Conservation (phyloP, 2,888 invertebrate genomes). For the Heliconius sara region DNA sequence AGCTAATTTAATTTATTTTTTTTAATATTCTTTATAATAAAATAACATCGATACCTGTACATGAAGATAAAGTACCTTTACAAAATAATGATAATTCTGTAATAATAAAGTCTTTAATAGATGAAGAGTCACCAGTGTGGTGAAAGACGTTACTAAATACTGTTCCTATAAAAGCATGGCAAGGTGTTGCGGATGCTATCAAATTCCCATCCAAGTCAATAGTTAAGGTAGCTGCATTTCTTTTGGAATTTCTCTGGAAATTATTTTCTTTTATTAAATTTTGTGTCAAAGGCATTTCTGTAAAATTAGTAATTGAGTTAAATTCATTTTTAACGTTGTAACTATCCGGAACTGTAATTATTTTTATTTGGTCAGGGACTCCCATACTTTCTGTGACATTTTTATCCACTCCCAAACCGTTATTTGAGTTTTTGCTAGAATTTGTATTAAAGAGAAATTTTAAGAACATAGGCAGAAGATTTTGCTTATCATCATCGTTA, state of each 20-base stretch:
- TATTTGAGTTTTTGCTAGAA: conserved; percentile 23
- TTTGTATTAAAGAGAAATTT: conserved; percentile 59
- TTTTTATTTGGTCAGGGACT: neutral
- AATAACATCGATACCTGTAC: conserved; percentile 74
- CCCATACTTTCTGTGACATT: neutral
- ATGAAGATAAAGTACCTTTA: conserved; percentile 73
- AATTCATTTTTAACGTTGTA: neutral
- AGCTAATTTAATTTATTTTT: too few species aligned
- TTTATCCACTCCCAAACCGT: neutral
- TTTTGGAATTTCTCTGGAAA: conserved; percentile 11
- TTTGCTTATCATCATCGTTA: conserved; percentile 47
- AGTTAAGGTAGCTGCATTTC: conserved; percentile 48
- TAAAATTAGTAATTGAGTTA: neutral
- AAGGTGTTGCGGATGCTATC: conserved; percentile 67
- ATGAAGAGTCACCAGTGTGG: conserved; percentile 57
- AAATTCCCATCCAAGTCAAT: conserved; percentile 76
- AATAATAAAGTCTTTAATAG: conserved; percentile 70
- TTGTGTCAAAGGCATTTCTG: neutral
- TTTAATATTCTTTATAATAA: conserved; percentile 59
- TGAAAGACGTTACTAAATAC: conserved; percentile 67
- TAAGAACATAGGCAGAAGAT: conserved; percentile 63
- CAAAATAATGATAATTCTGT: conserved; percentile 73
- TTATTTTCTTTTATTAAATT: neutral
- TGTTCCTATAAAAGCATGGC: conserved; percentile 76
- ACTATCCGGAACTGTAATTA: neutral